Conservation (phyloP, 2,797 vertebrate species). For the Caiman crocodilus region DNA sequence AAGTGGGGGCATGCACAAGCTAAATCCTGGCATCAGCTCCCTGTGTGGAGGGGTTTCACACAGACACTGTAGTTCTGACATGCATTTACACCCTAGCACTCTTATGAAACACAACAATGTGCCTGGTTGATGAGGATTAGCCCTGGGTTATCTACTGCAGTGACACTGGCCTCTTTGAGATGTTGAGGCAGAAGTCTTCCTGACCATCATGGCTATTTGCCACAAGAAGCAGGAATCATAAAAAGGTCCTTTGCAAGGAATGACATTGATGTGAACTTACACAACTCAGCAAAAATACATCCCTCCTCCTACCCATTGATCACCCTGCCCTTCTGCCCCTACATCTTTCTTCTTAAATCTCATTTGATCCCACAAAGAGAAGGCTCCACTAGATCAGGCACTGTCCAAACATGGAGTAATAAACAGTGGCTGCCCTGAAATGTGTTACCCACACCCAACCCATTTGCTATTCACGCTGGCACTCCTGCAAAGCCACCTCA, state of each 20-base stretch:
- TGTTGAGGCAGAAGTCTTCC: neutral
- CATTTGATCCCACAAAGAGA: neutral
- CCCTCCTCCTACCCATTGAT: neutral
- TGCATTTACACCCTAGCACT: neutral
- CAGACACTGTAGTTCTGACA: neutral
- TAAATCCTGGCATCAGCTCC: neutral
- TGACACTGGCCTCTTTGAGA: neutral
- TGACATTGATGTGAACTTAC: neutral
- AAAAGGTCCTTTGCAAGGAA: conserved; percentile 15
- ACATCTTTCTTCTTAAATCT: neutral
- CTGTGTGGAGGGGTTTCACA: neutral
- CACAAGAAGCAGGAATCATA: neutral
- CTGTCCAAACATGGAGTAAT: neutral
- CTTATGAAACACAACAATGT: neutral
- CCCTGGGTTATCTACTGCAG: neutral
- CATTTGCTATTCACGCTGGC: neutral
- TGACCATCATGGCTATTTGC: neutral
- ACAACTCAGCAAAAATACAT: neutral
- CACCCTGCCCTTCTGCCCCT: neutral
- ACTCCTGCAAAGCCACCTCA: neutral
- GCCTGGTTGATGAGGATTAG: neutral
- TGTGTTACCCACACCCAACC: neutral
- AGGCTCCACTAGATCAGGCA: neutral
- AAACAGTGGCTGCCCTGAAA: neutral
- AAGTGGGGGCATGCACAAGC: neutral